Base-by-base conservation (phyloP, 2,888 invertebrate genomes). In the Caradrina kadenii region DNA sequence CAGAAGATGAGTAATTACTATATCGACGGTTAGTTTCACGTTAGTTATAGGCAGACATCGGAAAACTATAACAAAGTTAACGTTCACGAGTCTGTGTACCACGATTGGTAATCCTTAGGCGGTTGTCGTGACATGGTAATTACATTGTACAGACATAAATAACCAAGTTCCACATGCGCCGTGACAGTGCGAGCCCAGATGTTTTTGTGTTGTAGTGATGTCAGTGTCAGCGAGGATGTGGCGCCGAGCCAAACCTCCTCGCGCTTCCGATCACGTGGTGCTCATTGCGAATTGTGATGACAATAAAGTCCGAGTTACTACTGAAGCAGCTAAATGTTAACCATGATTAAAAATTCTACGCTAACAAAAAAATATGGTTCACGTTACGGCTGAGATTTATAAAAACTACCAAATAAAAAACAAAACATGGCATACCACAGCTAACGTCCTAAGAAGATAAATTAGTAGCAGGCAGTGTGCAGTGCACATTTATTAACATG, bases 201-300 rank as follows among this genome's bases (percentile, higher is more conserved):
- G 78, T 76, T 64, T 67, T 76, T 52, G 59, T 54, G 71, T 10
- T 52, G 62, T 55, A 53, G 53, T 81, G 73, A 69, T 74, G 73
- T 76, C 83, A 87, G 79, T 72, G 76, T 66, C 76, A 69, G 70
- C 68, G 67, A 66, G 79, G 79, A 77, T 70, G 76, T 86, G 86
- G 86, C 85, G 65, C 19, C 53, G 62, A 70, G 86, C 85, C 86
- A 88, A 55, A 69, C 54, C 63, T 63, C 64, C 56, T 62, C 64
- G 50, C 61, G 52, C 54, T 73, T 76, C 68, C 68, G 72, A 79
- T 64, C 79, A 83, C 69, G 69, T 77, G 78, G 61, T 31, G 53
- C 49, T 11, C 45, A 54, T 42, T 55, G 45, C 11, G 11, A 52
- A 61, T 50, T 39, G 39, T 17, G 61, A 31, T 54, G 31, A 65